These are phyloP conservation scores for Tauraco erythrolophus DNA, from an alignment of 2,113 vertebrate species.

Conservation along the genomic window DNA sequence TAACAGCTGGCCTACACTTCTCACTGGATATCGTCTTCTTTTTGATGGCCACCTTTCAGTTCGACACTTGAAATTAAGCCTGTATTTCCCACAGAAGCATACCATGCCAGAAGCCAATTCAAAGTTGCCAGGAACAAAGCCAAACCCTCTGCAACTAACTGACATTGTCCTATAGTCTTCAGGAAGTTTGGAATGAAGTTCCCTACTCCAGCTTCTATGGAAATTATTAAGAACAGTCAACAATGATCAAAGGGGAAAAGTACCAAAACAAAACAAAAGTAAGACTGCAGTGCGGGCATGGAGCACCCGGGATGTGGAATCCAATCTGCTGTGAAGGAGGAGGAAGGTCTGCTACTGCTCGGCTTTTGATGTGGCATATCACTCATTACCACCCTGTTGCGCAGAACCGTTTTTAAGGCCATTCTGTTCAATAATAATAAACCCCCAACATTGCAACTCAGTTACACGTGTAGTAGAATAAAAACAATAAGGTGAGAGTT, in stretches of 20 bases:
- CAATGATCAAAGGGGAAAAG: not conserved
- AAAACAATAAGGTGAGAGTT: not conserved
- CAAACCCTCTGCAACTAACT: not conserved
- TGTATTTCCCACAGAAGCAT: not conserved
- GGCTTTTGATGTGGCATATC: not conserved
- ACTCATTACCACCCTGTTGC: not conserved
- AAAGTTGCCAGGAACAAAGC: not conserved
- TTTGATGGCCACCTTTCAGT: not conserved
- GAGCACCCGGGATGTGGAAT: rapidly evolving
- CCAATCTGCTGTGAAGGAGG: rapidly evolving
- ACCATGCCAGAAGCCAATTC: not conserved
- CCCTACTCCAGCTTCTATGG: not conserved
- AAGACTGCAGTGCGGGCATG: not conserved
- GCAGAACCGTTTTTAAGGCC: not conserved
- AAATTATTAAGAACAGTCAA: not conserved
- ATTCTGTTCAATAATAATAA: not conserved
- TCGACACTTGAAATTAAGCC: not conserved
- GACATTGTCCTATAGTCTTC: rapidly evolving
- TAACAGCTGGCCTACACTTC: not conserved
- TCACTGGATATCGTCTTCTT: not conserved
- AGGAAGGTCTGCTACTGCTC: not conserved
- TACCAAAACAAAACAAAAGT: rapidly evolving
- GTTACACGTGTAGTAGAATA: not conserved
- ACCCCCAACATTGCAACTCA: rapidly evolving
- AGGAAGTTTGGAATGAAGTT: not conserved